Base-by-base conservation (phyloP, 2,797 vertebrate species). In the Centroberyx gerrardi region DNA sequence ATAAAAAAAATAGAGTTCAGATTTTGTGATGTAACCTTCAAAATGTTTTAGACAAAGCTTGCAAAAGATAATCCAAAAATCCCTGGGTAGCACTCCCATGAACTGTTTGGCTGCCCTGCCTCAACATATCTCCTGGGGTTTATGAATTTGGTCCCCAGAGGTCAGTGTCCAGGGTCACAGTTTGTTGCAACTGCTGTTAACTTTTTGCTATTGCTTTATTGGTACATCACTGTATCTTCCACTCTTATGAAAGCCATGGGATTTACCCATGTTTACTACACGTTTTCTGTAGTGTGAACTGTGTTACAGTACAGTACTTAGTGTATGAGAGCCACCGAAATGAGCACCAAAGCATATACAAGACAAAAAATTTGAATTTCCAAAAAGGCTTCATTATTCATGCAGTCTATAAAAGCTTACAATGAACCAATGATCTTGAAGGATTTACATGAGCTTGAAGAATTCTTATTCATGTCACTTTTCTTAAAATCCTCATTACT, bases 31-130 rank as follows among this genome's bases (percentile, higher is more conserved):
- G 66, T 72, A 62, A 70, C 61, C 79, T 68, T 83, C 18, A 51
- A 44, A 70, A 74, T 74, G 28, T 68, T 82, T 78, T 14, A 68
- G 56, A 64, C 22, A 74, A 74, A 78, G 72, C 58, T 62, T 6
- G 9, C 49, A 46, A 68, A 76, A 46, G 46, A 71, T 81, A 71
- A 81, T 79, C 69, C 31, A 67, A 65, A 81, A 82, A 77, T 75
- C 67, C 61, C 68, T 28, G 28, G 59, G 62, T 66, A 83, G 74
- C 29, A 49, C 46, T 14, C 38, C 38, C 17, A 27, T 42, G 38
- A 22, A 66, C 28, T 42, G 61, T 64, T 49, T 52, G 7, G 40
- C 38, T 69, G 38, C 55, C 42, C 42, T 13, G 12, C 42, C 38
- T 52, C 17, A 59, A 58, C 48, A 55, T 44, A 54, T 44, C 70